Conservation (phyloP, 1,140 invertebrate species). For the Nymphalis io region DNA sequence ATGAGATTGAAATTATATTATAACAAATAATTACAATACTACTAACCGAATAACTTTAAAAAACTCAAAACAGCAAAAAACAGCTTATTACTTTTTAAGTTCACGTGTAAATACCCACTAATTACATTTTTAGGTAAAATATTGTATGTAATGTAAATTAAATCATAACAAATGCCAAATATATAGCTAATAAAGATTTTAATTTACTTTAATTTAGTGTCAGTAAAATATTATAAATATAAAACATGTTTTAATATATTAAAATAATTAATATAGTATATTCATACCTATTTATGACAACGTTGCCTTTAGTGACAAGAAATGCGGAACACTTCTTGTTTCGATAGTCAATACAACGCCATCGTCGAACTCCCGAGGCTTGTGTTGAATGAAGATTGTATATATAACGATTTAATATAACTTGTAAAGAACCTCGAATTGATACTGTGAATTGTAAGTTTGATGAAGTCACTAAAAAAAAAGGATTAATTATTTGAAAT, state of each 20-base stretch:
- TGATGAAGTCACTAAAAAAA: constrained; percentile 38
- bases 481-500: constrained; percentile 20
- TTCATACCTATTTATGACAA: constrained; percentile 71
- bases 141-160: neutral
- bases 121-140: no score
- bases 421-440: constrained; percentile 66
- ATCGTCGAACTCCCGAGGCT: constrained; percentile 57
- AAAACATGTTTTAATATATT: neutral
- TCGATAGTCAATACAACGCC: constrained; percentile 77
- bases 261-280: neutral
- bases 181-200: no score
- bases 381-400: constrained; percentile 74
- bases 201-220: no score
- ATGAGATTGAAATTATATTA: no score
- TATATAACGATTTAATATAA: constrained; percentile 73
- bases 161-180: neutral
- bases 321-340: constrained; percentile 73
- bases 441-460: constrained; percentile 68
- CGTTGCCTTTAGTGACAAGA: constrained; percentile 67
- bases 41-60: no score
- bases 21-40: no score
- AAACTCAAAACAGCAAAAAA: no score
- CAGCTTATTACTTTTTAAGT: no score
- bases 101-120: no score
- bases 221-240: neutral